Conservation (phyloP, 2,797 vertebrate genomes). For the Semotilus atromaculatus region DNA sequence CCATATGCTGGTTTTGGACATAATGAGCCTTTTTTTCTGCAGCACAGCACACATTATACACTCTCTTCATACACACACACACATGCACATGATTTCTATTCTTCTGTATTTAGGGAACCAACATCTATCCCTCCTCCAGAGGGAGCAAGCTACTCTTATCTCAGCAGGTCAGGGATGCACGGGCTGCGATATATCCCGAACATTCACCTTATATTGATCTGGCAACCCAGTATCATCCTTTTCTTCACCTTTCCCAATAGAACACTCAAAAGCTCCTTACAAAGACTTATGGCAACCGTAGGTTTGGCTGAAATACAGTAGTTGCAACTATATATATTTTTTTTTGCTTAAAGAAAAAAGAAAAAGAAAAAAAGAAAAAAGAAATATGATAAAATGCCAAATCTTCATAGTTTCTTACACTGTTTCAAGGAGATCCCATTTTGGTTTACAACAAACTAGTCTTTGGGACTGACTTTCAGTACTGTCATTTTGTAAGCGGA, state of each 20-base stretch:
- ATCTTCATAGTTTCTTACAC: background rate
- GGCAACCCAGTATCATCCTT: constrained; percentile 25
- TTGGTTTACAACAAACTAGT: background rate
- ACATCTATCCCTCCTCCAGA: constrained; percentile 31
- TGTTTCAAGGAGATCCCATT: background rate
- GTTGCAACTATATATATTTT: background rate
- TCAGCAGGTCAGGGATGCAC: constrained; percentile 47
- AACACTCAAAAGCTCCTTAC: constrained; percentile 22
- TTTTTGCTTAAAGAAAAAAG: background rate
- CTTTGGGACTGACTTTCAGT: constrained; percentile 11
- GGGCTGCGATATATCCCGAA: constrained; percentile 39
- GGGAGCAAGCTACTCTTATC: constrained; percentile 54
- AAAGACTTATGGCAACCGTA: background rate
- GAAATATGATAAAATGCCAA: background rate
- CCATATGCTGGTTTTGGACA: constrained; percentile 57
- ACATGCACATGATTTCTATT: constrained; percentile 10
- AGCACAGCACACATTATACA: constrained; percentile 51
- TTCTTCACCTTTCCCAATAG: constrained; percentile 12
- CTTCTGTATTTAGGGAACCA: constrained; percentile 11
- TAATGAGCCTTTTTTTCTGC: constrained; percentile 15
- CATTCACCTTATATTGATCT: constrained; percentile 45
- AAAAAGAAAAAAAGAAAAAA: no score
- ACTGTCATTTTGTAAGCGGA: background rate
- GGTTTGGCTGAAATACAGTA: background rate
- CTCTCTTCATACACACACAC: constrained; percentile 42